Conservation (phyloP, 2,888 invertebrate species). For the Globia sparganii region DNA sequence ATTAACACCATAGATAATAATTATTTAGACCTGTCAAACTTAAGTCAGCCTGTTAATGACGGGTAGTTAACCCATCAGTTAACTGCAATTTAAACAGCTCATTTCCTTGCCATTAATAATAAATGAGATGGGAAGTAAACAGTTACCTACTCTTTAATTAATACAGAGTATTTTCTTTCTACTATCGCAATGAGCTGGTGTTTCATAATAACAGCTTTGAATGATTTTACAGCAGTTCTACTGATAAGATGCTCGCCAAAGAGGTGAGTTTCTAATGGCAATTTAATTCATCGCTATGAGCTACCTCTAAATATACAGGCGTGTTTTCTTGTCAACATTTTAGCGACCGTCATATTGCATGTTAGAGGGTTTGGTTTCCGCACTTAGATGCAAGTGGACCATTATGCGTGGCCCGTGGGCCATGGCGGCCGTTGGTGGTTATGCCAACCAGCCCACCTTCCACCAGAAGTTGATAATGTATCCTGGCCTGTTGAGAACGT, state of each 20-base stretch:
- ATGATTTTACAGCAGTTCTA: neutral
- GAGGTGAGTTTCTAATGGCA: neutral
- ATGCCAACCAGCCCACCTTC: no score
- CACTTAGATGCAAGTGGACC: no score
- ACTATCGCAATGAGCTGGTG: neutral
- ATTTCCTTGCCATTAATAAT: slow-evolving; percentile 29
- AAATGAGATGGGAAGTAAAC: neutral
- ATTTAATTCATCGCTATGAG: no score
- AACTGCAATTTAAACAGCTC: neutral
- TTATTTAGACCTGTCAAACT: slow-evolving; percentile 13
- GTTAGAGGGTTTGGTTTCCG: no score
- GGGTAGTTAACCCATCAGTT: slow-evolving; percentile 4
- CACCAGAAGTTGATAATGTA: no score
- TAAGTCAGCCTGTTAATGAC: neutral
- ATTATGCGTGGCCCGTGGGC: no score
- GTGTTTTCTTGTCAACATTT: no score
- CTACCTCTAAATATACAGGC: slow-evolving; percentile 3
- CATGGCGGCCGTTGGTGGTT: no score
- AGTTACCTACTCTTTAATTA: neutral
- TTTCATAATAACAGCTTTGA: neutral
- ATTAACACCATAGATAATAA: neutral
- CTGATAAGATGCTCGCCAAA: neutral
- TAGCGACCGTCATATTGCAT: no score
- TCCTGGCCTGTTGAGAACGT: no score
- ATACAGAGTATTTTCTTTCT: neutral